Base-by-base conservation (phyloP, 2,113 vertebrate genomes). In the Trachemys scripta region DNA sequence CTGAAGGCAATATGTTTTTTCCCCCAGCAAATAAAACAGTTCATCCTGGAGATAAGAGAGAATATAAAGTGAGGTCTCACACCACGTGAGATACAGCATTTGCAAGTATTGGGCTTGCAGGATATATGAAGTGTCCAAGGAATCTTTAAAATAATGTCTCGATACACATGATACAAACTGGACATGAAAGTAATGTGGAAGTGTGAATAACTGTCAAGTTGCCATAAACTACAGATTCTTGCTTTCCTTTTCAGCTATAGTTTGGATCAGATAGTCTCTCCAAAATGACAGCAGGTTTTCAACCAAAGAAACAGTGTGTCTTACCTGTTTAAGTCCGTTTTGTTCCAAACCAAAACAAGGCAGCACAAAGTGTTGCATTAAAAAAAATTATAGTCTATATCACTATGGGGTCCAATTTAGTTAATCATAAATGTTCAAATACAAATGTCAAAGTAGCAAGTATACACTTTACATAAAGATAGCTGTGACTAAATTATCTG, bases 321-420 rank as follows among this genome's bases (percentile, higher is more conserved):
- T 42, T 9, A 5, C 35, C 17, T 84, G 65, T 85, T 88, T 91
- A 42, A 56, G 16, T 51, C 72, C 13, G 88, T 89, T 91, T 96
- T 92, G 4, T 84, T 95, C 95, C 42, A 88, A 93, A 93, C 75
- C 42, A 93, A 96, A 97, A 94, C 42, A 84, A 90, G 47, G 84
- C 25, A 92, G 38, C 59, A 93, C 72, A 94, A 90, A 92, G 7
- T 85, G 14, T 24, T 89, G 14, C 20, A 87, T 85, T 14, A 79
- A 95, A 90, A 90, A 90, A 42, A 10, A 78, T 62, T n/a, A 92
- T 54, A 59, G 42, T 85, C 2, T 35, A 6, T 83, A 42, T 88
- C 86, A 16, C 14, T 80, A 35, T 80, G 31, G 87, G 81, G 51
- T 92, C 38, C 72, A 42, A 25, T 45, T 76, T 22, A 76, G 80